Evolutionary conservation across 1,140 invertebrate species (phyloP).

Genomic region (Eriocheir sinensis): DNA sequence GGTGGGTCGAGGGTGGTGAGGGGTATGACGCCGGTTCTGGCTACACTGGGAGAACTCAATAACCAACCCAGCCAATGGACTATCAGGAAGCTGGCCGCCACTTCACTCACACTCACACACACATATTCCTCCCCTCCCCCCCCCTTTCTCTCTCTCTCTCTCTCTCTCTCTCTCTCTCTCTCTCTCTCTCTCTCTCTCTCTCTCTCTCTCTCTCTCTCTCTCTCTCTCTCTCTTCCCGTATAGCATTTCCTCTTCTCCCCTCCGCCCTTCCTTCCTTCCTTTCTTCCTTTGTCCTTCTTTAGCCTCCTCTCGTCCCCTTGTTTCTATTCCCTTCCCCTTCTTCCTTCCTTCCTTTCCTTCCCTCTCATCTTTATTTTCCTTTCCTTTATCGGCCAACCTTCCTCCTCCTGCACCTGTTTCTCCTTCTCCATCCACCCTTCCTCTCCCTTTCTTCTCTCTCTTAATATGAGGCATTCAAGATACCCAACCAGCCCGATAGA

Average conservation of each 20-base stretch:
- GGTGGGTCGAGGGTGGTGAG: neutral
- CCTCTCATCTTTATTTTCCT: neutral
- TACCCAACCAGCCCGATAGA: neutral
- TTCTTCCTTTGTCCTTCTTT: no score
- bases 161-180: neutral
- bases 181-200: neutral
- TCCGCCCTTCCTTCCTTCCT: no score
- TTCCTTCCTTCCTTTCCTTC: neutral
- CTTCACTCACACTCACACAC: neutral
- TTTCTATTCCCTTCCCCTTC: neutral
- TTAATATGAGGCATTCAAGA: neutral
- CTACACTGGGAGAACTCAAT: slow-evolving; percentile 53
- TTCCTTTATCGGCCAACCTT: no score
- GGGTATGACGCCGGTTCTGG: neutral
- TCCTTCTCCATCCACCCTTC: neutral
- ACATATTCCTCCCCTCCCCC: neutral
- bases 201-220: neutral
- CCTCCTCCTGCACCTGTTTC: no score
- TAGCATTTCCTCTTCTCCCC: no score
- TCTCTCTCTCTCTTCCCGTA: neutral
- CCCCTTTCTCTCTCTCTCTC: slow-evolving; percentile 21
- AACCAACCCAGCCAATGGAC: slow-evolving; percentile 53
- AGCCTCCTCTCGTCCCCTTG: no score
- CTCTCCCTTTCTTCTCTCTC: neutral
- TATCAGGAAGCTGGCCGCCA: slow-evolving; percentile 37